Base-by-base conservation (phyloP, 2,888 invertebrate genomes). In the Andrena marginata region DNA sequence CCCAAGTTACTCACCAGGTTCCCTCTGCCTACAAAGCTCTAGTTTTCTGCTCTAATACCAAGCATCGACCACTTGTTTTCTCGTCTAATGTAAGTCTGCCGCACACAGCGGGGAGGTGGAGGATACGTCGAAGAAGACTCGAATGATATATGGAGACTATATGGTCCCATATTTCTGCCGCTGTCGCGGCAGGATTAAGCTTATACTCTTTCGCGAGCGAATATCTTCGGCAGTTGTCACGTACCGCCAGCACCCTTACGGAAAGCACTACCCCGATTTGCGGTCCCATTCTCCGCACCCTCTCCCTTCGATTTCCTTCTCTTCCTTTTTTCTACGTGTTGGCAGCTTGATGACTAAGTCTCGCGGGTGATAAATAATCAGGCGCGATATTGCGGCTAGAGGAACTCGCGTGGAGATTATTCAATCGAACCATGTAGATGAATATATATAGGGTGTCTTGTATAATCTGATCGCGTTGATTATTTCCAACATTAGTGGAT, bases 161-260 rank as follows among this genome's bases (percentile, higher is more conserved):
- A 91, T 88, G 86, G 89, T 86, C 74, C 89, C 88, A 91, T 91
- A 91, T 91, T 90, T 89, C 87, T 89, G 84, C 86, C 81, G 85
- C 90, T 90, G 88, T 89, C 91, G 86, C 83, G 71, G 82, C 74
- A 84, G 90, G 89, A 92, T 92, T 92, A 92, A 89, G 91, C 89
- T 92, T 90, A 90, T 89, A 89, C 88, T 90, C 82, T 85, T 90
- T 85, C 87, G 87, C 85, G 85, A 85, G 86, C 87, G 87, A 91
- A 91, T 89, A 91, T 92, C 91, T 90, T 91, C 87, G 91, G 88
- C 90, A 91, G 88, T 91, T 89, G 91, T 91, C 92, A 90, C 91
- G 90, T 90, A 88, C 84, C 74, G 68, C 71, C 72, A 42, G 51
- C 86, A 77, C 80, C 85, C 85, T 42, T 49, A 79, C 54, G 68